Base-by-base conservation (phyloP, 2,888 invertebrate species). In the Heliothis peltigera region DNA sequence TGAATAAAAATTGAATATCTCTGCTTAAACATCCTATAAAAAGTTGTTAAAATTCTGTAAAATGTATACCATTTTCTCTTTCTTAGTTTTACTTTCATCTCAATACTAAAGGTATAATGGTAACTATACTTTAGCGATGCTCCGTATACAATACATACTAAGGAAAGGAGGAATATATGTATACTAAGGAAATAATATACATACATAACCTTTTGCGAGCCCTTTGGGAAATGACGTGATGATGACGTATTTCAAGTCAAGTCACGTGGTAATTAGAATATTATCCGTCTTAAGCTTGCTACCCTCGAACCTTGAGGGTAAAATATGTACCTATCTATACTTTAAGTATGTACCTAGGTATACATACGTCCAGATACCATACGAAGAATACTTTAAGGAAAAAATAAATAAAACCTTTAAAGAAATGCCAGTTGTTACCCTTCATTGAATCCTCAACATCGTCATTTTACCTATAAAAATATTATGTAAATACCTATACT, bases 261-360 rank as follows among this genome's bases (percentile, higher is more conserved):
- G 68, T 74, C 61, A 61, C 55, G 61, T 43, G 32, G n/a, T 51
- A 74, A 70, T 75, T 70, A 63, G 32, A 64, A 52, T 53, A 15
- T 22, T 52, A 28, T 46, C 43, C 44, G 46, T 69, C 51, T 69
- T 55, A 18, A n/a, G 28, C 54, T 52, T 39, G 8, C 54, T 28
- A 25, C 51, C 51, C 51, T 18, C 21, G 18, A n/a, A 43, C 15
- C 25, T 35, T 35, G 49, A 64, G 55, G 48, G 44, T 51, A 39
- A 51, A 32, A 25, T 25, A 64, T 72, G 56, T 17, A 28, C n/a
- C 15, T n/a, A 39, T 18, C 6, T 42, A n/a, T 12, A 39, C 1
- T n/a, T n/a, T 39, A 39, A 39, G 39, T 25, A 15, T 1, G 4
- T 4, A 35, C 4, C 12, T 35, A 15, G 15, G 8, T 35, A 35